Conservation (phyloP, 2,113 vertebrate species). For the Falcunculus frontatus region DNA sequence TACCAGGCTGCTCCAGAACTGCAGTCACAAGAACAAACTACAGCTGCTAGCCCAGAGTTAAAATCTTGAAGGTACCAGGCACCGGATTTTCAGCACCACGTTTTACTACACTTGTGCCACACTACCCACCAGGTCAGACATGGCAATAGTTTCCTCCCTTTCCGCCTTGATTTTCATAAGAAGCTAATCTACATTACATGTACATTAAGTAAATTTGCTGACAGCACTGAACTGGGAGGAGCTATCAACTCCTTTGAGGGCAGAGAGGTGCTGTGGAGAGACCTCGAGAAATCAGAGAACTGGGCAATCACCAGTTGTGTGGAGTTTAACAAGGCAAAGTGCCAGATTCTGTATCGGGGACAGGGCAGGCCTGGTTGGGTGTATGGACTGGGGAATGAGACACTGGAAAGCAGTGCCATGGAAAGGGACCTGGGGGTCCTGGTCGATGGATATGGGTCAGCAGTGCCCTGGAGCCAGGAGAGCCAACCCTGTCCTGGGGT, state of each 20-base stretch:
- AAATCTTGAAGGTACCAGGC: background rate
- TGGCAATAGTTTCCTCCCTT: background rate
- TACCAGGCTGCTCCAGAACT: background rate
- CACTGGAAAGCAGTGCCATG: background rate
- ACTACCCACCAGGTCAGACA: background rate
- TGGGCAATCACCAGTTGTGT: background rate
- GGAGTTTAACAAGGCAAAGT: background rate
- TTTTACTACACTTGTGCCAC: background rate
- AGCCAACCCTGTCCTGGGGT: background rate
- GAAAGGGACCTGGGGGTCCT: background rate
- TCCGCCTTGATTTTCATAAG: background rate
- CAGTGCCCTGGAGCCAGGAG: background rate
- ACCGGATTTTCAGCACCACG: background rate
- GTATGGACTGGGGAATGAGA: background rate
- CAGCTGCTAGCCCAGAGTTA: background rate
- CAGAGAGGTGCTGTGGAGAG: background rate
- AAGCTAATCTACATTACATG: background rate
- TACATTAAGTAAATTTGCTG: background rate
- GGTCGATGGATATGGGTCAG: accelerated
- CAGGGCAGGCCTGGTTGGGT: background rate
- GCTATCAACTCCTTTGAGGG: background rate
- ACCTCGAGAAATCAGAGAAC: background rate
- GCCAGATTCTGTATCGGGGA: background rate
- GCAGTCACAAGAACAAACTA: background rate
- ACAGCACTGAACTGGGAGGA: background rate